Evolutionary conservation across 2,797 vertebrate species (phyloP), one percentile per base, ranked within the genome.

Genomic region (Acrossocheilus fasciatus): DNA sequence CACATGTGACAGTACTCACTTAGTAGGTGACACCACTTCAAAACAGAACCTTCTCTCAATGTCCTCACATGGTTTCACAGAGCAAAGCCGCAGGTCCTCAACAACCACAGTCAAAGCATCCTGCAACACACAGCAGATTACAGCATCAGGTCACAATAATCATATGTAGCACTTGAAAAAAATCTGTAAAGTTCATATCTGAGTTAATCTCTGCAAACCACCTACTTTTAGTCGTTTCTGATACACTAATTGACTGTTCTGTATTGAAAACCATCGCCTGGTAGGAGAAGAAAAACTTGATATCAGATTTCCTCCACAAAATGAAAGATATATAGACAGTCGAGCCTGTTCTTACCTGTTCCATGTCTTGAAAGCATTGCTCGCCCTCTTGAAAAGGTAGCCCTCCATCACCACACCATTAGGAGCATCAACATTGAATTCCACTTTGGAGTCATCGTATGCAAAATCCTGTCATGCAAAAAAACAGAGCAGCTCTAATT

Each of bases 321-420:
- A 26, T 5, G 1, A 11, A 45, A 30, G 6, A 15, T 11, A 1
- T 0, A 30, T 18, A 4, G 14, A 36, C 30, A 68, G n/a, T 10
- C 1, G 7, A 80, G 68, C 6, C 10, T 59, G 15, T 3, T n/a
- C 73, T 94, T 83, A 97, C 98, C 98, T 96, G 92, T 99, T 99
- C 98, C 98, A 99, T 0, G 98, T 99, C 93, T 99, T 99, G 93
- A 99, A 99, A 11, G 98, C 98, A 1, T 99, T 99, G 94, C 98
- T 99, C 79, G 98, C 98, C 91, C 98, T 97, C 94, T 99, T 99
- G 92, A 99, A 99, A 87, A 99, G 97, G 91, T 99, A 98, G 1
- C 98, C 98, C 92, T 99, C 98, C 98, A 99, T 98, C 88, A 99
- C 98, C 62, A 99, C 97, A 0, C 98, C 98, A 15, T 97, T 98